These are phyloP conservation scores for Excalfactoria chinensis DNA, from an alignment of 2,113 vertebrate species.

Conservation along the genomic window DNA sequence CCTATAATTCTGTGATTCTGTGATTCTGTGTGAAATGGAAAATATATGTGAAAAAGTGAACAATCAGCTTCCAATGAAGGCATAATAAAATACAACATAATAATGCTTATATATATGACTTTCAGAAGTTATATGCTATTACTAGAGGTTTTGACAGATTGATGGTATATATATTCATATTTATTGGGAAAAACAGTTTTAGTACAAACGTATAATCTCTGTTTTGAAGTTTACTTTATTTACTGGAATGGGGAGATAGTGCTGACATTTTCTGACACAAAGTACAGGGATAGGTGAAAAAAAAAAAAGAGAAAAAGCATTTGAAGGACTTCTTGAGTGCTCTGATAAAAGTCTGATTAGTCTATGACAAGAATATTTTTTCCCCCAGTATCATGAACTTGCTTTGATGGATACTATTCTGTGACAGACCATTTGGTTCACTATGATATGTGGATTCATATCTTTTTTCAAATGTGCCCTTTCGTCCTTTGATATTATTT, in stretches of 20 bases:
- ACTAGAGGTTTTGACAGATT: background rate
- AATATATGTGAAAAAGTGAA: background rate
- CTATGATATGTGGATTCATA: slow-evolving; percentile 35
- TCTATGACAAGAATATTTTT: background rate
- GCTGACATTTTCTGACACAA: background rate
- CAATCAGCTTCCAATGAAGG: background rate
- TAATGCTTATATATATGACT: background rate
- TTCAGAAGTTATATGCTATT: background rate
- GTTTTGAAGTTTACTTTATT: background rate
- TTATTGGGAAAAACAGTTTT: background rate
- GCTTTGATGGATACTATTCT: background rate
- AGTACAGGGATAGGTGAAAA: background rate
- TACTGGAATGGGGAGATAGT: background rate
- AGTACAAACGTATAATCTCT: background rate
- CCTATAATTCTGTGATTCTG: too few species aligned
- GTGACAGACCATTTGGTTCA: background rate
- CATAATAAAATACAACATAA: background rate
- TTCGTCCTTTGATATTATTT: slow-evolving; percentile 42
- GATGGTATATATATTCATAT: background rate
- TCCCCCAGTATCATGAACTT: background rate
- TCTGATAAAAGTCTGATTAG: slow-evolving; percentile 8
- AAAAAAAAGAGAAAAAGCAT: background rate
- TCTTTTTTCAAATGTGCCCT: background rate
- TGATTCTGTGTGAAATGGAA: background rate
- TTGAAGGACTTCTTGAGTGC: background rate